Conservation (phyloP, 2,797 vertebrate genomes). For the Alfaro cultratus region DNA sequence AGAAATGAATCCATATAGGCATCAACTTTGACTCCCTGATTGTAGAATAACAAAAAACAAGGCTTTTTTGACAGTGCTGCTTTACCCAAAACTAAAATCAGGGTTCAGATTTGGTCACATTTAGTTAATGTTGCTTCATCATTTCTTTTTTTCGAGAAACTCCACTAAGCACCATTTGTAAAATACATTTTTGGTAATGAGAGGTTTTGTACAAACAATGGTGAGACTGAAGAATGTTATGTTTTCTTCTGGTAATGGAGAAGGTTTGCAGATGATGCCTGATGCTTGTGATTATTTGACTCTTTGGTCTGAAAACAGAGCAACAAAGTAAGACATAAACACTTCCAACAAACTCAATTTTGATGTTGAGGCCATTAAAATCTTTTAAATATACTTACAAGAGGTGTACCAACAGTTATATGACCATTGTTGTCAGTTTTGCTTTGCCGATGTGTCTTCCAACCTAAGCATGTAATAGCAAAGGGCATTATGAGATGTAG, state of each 20-base stretch:
- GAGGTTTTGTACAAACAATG: conserved; percentile 27
- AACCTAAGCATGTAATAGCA: conserved; percentile 73
- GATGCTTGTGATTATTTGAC: conserved; percentile 55
- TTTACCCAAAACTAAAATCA: background rate
- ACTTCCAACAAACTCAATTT: background rate
- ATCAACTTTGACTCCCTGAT: conserved; percentile 13
- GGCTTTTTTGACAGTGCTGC: background rate
- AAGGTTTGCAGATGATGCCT: conserved; percentile 57
- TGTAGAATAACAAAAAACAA: background rate
- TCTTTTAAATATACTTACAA: conserved; percentile 74
- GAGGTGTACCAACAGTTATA: conserved; percentile 65
- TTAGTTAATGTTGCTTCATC: background rate
- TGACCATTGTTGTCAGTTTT: conserved; percentile 66
- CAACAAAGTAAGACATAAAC: conserved; percentile 28
- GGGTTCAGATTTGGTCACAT: background rate
- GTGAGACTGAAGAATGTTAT: conserved; percentile 55
- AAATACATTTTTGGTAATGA: conserved; percentile 16
- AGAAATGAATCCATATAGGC: conserved; percentile 17
- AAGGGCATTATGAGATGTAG: background rate
- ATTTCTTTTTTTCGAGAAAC: background rate
- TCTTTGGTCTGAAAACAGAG: conserved; percentile 62
- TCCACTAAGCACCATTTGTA: background rate
- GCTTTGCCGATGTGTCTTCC: conserved; percentile 75
- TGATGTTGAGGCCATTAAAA: background rate
- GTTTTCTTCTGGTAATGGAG: conserved; percentile 71